Evolutionary conservation across 2,113 vertebrate genomes (phyloP).

Genomic region (Oreocharis arfaki): DNA sequence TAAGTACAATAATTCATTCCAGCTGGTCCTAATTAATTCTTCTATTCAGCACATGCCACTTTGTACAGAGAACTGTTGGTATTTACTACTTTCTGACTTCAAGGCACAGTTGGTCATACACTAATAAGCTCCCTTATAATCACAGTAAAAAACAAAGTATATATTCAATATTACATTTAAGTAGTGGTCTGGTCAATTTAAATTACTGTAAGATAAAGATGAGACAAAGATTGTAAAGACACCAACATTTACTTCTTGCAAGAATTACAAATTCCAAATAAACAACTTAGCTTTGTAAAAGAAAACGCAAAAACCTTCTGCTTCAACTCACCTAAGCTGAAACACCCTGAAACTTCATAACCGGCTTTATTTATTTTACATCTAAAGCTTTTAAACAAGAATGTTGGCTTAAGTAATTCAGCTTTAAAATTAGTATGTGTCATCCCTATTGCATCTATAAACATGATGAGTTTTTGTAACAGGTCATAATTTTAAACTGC

Average conservation of each 20-base stretch:
- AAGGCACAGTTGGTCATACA: background rate
- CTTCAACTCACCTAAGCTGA: background rate
- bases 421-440: background rate
- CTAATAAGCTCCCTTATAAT: background rate
- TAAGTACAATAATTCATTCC: slow-evolving; percentile 14
- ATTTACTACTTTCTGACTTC: background rate
- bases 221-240: background rate
- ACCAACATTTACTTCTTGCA: background rate
- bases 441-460: background rate
- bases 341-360: background rate
- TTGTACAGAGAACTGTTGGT: background rate
- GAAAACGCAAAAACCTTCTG: background rate
- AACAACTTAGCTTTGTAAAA: background rate
- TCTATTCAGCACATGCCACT: background rate
- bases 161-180: background rate
- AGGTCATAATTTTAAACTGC: background rate
- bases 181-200: background rate
- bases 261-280: background rate
- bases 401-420: background rate
- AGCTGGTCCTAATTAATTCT: slow-evolving; percentile 21
- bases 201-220: background rate
- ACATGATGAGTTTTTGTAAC: background rate
- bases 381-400: background rate
- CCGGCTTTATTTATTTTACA: background rate
- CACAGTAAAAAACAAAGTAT: background rate